Conservation (phyloP, 2,888 invertebrate species). For the Odontomyia ornata region DNA sequence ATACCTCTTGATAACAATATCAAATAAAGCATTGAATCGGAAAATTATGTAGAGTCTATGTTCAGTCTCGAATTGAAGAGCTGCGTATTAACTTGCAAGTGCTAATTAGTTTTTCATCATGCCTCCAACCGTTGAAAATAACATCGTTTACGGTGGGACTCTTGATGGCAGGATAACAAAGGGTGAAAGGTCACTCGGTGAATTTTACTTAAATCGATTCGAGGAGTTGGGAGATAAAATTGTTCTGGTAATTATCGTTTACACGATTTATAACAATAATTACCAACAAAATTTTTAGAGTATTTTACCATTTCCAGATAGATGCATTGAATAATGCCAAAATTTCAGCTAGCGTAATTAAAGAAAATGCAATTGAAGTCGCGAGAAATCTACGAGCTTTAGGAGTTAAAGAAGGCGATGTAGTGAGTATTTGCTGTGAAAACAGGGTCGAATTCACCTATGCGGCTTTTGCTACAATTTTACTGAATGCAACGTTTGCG, state of each 20-base stretch:
- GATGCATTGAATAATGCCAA: constrained; percentile 58
- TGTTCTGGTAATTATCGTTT: constrained; percentile 63
- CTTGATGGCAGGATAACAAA: constrained; percentile 52
- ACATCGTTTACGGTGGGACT: constrained; percentile 60
- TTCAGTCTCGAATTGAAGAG: too few species aligned
- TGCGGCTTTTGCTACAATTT: constrained; percentile 65
- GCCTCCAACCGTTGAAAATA: constrained; percentile 49
- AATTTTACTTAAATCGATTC: constrained; percentile 67
- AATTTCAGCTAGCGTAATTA: constrained; percentile 56
- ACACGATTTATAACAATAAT: background rate
- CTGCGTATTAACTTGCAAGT: too few species aligned
- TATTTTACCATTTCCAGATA: constrained; percentile 54
- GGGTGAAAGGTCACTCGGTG: constrained; percentile 64
- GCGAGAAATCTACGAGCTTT: constrained; percentile 62
- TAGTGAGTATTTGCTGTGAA: constrained; percentile 68
- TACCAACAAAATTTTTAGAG: background rate
- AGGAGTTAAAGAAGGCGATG: constrained; percentile 66
- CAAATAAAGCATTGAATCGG: too few species aligned
- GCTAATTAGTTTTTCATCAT: too few species aligned
- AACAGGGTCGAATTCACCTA: constrained; percentile 68
- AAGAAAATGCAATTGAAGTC: constrained; percentile 56
- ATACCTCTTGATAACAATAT: too few species aligned
- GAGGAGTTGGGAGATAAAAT: constrained; percentile 66
- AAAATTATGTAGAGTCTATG: too few species aligned
- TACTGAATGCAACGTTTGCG: constrained; percentile 67